Evolutionary conservation across 2,113 vertebrate species (phyloP), one percentile per base, ranked within the genome.

Genomic region (Grammomys surdaster): DNA sequence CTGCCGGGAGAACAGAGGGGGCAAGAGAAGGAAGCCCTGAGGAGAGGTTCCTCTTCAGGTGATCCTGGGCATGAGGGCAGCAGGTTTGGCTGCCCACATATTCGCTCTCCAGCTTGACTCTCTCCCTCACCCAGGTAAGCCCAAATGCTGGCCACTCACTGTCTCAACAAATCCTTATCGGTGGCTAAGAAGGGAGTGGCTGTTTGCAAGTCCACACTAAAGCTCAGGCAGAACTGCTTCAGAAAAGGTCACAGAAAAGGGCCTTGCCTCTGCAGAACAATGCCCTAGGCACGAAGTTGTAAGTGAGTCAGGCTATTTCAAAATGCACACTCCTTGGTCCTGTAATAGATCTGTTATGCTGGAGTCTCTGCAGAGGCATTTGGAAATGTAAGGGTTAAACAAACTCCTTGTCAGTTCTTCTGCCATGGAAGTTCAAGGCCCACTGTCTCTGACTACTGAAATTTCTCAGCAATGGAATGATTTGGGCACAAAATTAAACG

Each of bases 1-100:
- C 99, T 99, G 98, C 1, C 0, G 48, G 88, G 87, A 87, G 63
- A 77, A 97, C 76, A 98, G 60, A 63, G 22, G 77, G n/a, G 20
- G 28, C 22, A 2, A 40, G 33, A 87, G 58, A 46, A 10, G 24
- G 36, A 36, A 9, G 77, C 58, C 40, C 70, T 33, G 75, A 87
- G 65, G n/a, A 91, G 46, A 46, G 19, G 22, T 1, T 80, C 78
- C 43, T 70, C 19, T 86, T 54, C 63, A 48, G 33, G 65, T 43
- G 92, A 95, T 77, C 48, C 46, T n/a, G 36, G 82, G 51, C 58
- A 75, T 24, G 5, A 58, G 26, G 31, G 33, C 48, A 60, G 43
- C 12, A 11, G 14, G 20, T 14, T 31, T 33, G 54, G 76, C 11
- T 86, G 81, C 40, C 76, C 93, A 76, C 69, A 11, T 0, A 46